These are phyloP conservation scores for Xiphophorus birchmanni DNA, from an alignment of 2,797 vertebrate species.

Conservation along the genomic window DNA sequence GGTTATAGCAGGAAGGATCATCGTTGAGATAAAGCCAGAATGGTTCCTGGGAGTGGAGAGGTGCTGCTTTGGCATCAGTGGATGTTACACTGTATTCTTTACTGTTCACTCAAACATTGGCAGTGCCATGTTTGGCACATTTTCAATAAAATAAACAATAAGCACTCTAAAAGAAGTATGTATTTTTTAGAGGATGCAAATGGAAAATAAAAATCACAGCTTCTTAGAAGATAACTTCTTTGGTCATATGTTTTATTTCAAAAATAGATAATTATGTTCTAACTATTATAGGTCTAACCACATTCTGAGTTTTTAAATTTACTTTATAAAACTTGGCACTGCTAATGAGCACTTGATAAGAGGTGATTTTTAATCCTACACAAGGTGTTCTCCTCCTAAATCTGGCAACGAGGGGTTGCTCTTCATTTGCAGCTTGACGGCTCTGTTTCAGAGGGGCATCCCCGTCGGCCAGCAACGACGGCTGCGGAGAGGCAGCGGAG, in stretches of 20 bases:
- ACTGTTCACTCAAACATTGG: background rate
- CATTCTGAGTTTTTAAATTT: background rate
- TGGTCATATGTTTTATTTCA: background rate
- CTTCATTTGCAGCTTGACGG: constrained; percentile 57
- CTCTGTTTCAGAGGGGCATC: constrained; percentile 62
- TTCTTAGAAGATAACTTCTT: background rate
- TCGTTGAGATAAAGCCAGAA: background rate
- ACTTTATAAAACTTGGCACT: constrained; percentile 22
- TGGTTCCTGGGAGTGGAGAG: background rate
- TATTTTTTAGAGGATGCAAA: background rate
- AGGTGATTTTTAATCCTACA: constrained; percentile 34
- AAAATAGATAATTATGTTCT: background rate
- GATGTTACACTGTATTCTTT: background rate
- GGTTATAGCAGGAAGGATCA: background rate
- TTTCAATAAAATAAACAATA: background rate
- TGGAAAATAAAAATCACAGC: background rate
- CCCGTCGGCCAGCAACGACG: constrained; percentile 63
- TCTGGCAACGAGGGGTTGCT: constrained; percentile 59
- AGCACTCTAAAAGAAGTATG: background rate
- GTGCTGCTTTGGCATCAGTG: background rate
- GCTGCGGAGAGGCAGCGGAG: constrained; percentile 59
- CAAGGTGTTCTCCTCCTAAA: constrained; percentile 37
- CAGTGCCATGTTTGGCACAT: background rate
- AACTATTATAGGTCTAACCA: background rate
- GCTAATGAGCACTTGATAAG: constrained; percentile 45